Base-by-base conservation (phyloP, 1,140 invertebrate species). In the Eurosta solidaginis region DNA sequence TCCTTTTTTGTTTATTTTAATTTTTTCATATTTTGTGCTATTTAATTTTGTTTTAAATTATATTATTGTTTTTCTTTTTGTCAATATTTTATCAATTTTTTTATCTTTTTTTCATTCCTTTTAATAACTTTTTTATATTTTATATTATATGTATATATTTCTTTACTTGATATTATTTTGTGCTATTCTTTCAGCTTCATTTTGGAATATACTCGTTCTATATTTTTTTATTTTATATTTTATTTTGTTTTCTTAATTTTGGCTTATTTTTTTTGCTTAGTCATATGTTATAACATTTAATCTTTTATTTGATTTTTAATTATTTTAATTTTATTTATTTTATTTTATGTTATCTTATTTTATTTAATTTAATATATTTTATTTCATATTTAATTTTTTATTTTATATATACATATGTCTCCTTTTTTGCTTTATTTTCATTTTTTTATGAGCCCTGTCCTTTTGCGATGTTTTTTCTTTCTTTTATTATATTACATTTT, bases 261-360 rank as follows among this genome's bases (percentile, higher is more conserved):
- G n/a, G 45, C 3, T 49, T 44, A 25, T 25, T 50, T 47, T 45
- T 76, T 76, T 76, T 50, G 2, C 20, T 50, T 76, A 9, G 9
- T 22, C 36, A 12, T 73, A 7, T 73, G 9, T 40, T 73, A 10
- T 73, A 7, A 7, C 5, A 5, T 73, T 73, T 73, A 10, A n/a
- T 3, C 29, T 73, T 17, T 76, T 44, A 68, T 44, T 76, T 20
- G 14, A 33, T 9, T 40, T 33, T 25, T 20, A 5, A 3, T 63
- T 17, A 14, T 63, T 63, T 63, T 17, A 63, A 20, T 63, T 63
- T 17, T 20, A 20, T 63, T 63, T 17, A 63, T 74, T 74, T 74
- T 74, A 74, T 74, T 74, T 40, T 36, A 63, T 63, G 10, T 27
- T 63, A 27, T 63, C 25, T 63, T 36, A 63, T 63, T 63, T 36